A percentile compares a stretch with the other conserved stretches of the same genome.
These are phyloP conservation scores for Cynaeus angustus DNA, from an alignment of 2,888 invertebrate species.

Conservation along the genomic window DNA sequence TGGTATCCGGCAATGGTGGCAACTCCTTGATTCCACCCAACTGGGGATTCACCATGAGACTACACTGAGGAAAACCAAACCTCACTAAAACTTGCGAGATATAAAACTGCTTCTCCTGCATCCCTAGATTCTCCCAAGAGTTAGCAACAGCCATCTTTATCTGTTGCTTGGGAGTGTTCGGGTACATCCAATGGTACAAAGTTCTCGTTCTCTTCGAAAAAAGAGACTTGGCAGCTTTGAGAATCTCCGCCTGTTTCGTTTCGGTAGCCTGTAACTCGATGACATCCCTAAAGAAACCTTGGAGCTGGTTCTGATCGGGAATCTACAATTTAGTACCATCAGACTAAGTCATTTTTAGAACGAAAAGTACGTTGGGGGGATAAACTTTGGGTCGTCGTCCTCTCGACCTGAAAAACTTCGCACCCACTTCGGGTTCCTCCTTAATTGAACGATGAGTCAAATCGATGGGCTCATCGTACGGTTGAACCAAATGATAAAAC, in stretches of 20 bases:
- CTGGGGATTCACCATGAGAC: constrained; percentile 71
- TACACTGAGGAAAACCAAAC: constrained; percentile 68
- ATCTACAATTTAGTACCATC: constrained; percentile 12
- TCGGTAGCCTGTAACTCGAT: constrained; percentile 50
- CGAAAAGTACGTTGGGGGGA: constrained; percentile 6
- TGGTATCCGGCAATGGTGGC: constrained; percentile 54
- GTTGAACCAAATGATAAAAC: constrained; percentile 35
- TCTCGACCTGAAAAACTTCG: constrained; percentile 8
- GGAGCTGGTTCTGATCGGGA: constrained; percentile 32
- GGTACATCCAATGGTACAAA: constrained; percentile 72
- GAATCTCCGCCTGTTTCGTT: constrained; percentile 65
- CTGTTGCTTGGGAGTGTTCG: constrained; percentile 69
- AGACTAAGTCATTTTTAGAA: neutral
- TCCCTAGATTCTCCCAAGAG: constrained; percentile 69
- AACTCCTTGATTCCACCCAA: constrained; percentile 65
- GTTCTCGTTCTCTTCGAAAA: constrained; percentile 72
- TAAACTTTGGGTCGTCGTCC: constrained; percentile 37
- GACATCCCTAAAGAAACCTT: constrained; percentile 49
- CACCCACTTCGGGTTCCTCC: neutral
- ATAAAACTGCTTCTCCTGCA: constrained; percentile 71
- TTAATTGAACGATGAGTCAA: constrained; percentile 45
- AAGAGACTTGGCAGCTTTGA: constrained; percentile 70
- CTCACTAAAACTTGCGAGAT: constrained; percentile 71
- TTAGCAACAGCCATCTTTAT: constrained; percentile 68
- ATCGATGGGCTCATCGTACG: constrained; percentile 55